Conservation (phyloP, 2,113 vertebrate species). For the Glareola pratincola region DNA sequence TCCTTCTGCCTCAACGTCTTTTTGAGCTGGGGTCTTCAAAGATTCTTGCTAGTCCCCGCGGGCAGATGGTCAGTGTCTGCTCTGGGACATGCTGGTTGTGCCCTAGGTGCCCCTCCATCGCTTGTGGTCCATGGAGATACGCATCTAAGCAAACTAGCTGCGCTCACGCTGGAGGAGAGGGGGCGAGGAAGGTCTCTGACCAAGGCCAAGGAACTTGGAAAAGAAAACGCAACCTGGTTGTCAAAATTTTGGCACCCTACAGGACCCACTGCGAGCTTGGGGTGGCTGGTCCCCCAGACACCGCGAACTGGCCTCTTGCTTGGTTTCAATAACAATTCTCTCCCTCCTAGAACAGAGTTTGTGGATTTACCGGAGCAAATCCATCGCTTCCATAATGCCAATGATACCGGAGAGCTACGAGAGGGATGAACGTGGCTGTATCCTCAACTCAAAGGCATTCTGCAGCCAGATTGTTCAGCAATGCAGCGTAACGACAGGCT, state of each 20-base stretch:
- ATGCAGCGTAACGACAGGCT: neutral
- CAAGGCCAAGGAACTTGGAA: neutral
- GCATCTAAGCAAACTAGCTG: neutral
- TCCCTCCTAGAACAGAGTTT: neutral
- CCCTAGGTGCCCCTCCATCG: neutral
- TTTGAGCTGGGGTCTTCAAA: neutral
- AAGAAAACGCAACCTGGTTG: neutral
- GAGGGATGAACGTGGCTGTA: neutral
- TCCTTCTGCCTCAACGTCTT: neutral
- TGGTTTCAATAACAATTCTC: neutral
- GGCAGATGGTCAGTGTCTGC: neutral
- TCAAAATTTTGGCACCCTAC: neutral
- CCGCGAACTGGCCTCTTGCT: neutral
- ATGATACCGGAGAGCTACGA: neutral
- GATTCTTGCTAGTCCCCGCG: neutral
- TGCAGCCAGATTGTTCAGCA: conserved; percentile 40
- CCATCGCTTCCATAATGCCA: neutral
- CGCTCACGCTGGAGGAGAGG: neutral
- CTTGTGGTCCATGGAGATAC: neutral
- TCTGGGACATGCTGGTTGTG: fast-evolving
- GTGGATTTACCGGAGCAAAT: neutral
- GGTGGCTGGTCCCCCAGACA: fast-evolving
- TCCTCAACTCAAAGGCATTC: conserved; percentile 20
- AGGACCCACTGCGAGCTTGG: neutral
- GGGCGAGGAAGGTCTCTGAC: neutral